Evolutionary conservation across 2,888 invertebrate genomes (phyloP).

Genomic region (Sthenelais limicola): DNA sequence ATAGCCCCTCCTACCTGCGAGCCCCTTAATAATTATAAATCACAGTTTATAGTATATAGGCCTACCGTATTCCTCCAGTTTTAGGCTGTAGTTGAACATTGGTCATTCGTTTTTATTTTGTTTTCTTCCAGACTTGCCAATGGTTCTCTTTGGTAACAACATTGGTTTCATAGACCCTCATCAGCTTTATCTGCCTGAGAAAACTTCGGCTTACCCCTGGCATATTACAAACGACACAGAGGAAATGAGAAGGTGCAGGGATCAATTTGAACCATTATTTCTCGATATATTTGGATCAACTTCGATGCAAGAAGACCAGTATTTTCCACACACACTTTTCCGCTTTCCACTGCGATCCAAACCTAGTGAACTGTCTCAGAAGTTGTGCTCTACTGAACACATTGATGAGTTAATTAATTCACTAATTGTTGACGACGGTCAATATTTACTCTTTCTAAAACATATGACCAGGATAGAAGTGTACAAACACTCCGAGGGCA

Average conservation of each 20-base stretch:
- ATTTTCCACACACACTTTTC: constrained; percentile 56
- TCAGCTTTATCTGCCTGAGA: constrained; percentile 43
- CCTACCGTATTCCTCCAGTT: too few species aligned
- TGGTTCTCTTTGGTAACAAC: constrained; percentile 56
- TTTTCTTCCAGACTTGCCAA: constrained; percentile 21
- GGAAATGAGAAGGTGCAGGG: neutral
- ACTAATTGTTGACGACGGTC: neutral
- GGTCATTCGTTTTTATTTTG: too few species aligned
- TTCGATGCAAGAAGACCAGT: neutral
- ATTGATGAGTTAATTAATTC: neutral
- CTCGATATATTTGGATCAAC: constrained; percentile 1
- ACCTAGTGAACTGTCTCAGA: constrained; percentile 12
- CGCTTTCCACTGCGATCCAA: constrained; percentile 59
- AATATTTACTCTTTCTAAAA: constrained; percentile 17
- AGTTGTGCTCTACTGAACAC: neutral
- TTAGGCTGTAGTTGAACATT: too few species aligned
- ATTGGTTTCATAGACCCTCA: constrained; percentile 58
- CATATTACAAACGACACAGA: constrained; percentile 12
- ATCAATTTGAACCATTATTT: constrained; percentile 12
- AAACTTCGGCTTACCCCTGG: constrained; percentile 43
- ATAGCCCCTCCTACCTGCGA: too few species aligned
- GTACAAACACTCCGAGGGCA: neutral
- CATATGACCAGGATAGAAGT: neutral
- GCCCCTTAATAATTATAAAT: too few species aligned
- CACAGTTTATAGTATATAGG: too few species aligned